phyloP scores from a whole-genome alignment of 2,888 invertebrate species.

The Magallana nippona region DNA sequence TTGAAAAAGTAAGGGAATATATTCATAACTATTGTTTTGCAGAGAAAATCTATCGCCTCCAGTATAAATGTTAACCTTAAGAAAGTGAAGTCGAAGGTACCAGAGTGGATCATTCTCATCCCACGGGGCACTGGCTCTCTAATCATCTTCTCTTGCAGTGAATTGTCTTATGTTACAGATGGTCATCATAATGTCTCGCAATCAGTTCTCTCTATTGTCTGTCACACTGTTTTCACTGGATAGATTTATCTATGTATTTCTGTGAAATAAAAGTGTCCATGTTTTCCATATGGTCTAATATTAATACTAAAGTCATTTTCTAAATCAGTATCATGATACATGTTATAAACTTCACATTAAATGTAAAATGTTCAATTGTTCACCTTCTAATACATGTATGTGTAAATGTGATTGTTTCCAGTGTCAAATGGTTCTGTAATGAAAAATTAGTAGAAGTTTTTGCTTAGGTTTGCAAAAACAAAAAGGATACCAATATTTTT shows the following conservation, averaged over 20 bases:
- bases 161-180: background rate
- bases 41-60: conserved; percentile 43
- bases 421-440: no score
- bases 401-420: no score
- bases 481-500: no score
- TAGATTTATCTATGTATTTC: background rate
- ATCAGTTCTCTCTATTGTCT: no score
- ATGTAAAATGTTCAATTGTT: background rate
- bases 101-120: conserved; percentile 5
- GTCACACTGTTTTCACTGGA: background rate
- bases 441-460: no score
- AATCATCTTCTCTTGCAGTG: background rate
- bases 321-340: background rate
- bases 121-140: conserved; percentile 17
- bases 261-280: background rate
- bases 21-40: conserved; percentile 22
- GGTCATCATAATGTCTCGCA: no score
- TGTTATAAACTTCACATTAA: conserved; percentile 10
- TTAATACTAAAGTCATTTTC: background rate
- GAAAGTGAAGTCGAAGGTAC: conserved; percentile 50
- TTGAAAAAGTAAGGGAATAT: background rate
- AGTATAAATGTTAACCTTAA: conserved; percentile 46
- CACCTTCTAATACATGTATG: no score
- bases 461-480: no score
- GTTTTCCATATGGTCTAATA: background rate